phyloP scores from a whole-genome alignment of 2,797 vertebrate species.

The Cryptoprocta ferox region DNA sequence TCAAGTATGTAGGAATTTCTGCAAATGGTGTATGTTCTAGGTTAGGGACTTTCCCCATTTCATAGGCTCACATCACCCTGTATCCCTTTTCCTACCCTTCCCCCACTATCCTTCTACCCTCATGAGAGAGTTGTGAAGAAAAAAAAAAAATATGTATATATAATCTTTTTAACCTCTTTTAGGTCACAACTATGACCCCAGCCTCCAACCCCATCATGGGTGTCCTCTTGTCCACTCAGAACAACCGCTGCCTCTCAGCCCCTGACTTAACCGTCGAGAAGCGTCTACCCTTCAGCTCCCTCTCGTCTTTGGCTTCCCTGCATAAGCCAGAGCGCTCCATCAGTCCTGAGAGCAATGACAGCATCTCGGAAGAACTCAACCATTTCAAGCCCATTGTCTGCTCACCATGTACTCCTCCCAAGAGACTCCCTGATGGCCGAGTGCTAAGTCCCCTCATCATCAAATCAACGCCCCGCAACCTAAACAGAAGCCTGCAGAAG shows the following conservation, averaged over 20 bases:
- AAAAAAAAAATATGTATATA: neutral
- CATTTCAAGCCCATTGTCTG: slow-evolving; percentile 99
- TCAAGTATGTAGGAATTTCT: slow-evolving; percentile 40
- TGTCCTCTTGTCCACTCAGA: slow-evolving; percentile 93
- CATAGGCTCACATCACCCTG: neutral
- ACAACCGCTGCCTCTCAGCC: slow-evolving; percentile 94
- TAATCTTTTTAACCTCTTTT: slow-evolving; percentile 67
- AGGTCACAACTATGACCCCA: slow-evolving; percentile 79
- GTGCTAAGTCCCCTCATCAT: slow-evolving; percentile 94
- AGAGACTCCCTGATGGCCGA: slow-evolving; percentile 93
- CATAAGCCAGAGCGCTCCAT: slow-evolving; percentile 91
- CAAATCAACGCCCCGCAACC: slow-evolving; percentile 96
- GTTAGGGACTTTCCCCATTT: neutral
- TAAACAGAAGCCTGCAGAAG: slow-evolving; percentile 92
- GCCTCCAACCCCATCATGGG: slow-evolving; percentile 85
- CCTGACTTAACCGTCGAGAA: slow-evolving; percentile 90
- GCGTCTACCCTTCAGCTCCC: slow-evolving; percentile 80
- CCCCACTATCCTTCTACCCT: neutral
- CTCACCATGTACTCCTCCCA: slow-evolving; percentile 97
- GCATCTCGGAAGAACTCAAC: slow-evolving; percentile 98
- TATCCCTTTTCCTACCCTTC: neutral
- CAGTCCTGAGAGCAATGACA: slow-evolving; percentile 98
- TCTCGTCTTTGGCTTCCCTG: slow-evolving; percentile 82
- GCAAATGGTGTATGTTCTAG: neutral
- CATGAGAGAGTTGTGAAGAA: slow-evolving; percentile 10